Conservation (phyloP, 2,113 vertebrate genomes). For the Pseudorectes ferrugineus region DNA sequence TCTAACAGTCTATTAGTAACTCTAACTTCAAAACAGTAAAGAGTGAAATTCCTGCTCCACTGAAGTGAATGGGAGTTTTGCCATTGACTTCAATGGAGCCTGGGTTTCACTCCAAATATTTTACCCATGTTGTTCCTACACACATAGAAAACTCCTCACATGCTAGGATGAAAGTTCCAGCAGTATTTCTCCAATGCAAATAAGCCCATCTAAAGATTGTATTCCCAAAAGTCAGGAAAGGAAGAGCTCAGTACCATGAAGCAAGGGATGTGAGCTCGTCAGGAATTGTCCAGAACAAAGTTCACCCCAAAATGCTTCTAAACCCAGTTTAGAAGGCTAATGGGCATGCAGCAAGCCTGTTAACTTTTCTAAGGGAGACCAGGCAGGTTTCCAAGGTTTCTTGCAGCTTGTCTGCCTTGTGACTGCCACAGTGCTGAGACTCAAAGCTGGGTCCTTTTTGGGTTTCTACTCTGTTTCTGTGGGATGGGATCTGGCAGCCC, state of each 20-base stretch:
- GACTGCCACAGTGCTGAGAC: background rate
- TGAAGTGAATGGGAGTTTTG: slow-evolving; percentile 44
- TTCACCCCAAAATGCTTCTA: background rate
- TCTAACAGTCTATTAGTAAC: slow-evolving; percentile 44
- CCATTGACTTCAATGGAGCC: slow-evolving; percentile 34
- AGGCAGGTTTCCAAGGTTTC: background rate
- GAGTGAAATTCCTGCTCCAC: slow-evolving; percentile 32
- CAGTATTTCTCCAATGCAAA: background rate
- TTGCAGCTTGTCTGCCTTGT: background rate
- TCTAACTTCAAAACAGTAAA: slow-evolving; percentile 54
- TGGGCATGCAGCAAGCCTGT: background rate
- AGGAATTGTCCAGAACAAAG: background rate
- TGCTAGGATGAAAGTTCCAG: background rate
- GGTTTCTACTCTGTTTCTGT: background rate
- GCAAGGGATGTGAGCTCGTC: background rate
- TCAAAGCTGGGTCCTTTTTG: background rate
- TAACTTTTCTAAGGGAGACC: background rate
- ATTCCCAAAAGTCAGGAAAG: background rate
- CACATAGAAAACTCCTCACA: slow-evolving; percentile 17
- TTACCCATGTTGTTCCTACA: background rate
- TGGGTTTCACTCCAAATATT: slow-evolving; percentile 36
- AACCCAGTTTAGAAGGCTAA: background rate
- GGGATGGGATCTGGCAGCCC: background rate
- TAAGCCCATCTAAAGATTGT: background rate
- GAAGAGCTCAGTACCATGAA: background rate